Base-by-base conservation (phyloP, 2,797 vertebrate genomes). In the Cetoscarus ocellatus region DNA sequence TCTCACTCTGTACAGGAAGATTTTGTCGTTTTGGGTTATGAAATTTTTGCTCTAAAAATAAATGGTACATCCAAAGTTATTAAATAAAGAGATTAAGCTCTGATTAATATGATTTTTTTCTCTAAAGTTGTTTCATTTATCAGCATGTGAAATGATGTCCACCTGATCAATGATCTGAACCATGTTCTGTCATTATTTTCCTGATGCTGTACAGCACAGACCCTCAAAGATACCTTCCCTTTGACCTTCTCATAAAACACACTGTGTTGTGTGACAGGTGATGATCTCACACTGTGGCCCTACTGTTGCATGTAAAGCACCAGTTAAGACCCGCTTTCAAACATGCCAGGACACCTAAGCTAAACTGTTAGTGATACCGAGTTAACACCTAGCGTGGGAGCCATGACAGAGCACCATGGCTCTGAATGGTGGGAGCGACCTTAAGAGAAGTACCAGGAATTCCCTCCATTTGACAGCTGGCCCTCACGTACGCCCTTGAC, bases 301-400 rank as follows among this genome's bases (percentile, higher is more conserved):
- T 11, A 67, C 50, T 55, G 70, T 60, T 43, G 73, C 75, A 73
- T 18, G 48, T 34, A 76, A 70, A 83, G 77, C 76, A 71, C 65
- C 72, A 61, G 79, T 76, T 84, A 80, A 82, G 76, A 77, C 82
- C 75, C 64, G 75, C 72, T 50, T 61, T 81, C 63, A 69, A 83
- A 80, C 78, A 83, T 65, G 64, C 84, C 78, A 54, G 75, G 64
- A 80, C 73, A 47, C 75, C 82, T 74, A 81, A 88, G 67, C 79
- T 89, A 89, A 93, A 91, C 87, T 88, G 88, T 91, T 88, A 88
- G 85, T 58, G 34, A 79, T 71, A 53, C 72, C 45, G 38, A 87
- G 85, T 91, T 93, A 91, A 87, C 90, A 85, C 88, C 88, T 90
- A 72, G 67, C 72, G 53, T 86, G 88, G 82, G 84, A 91, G 84